Percentiles rank a stretch among this genome's conserved stretches.
These are phyloP conservation scores for Octomys mimax DNA, from an alignment of 2,797 vertebrate species.

Conservation along the genomic window DNA sequence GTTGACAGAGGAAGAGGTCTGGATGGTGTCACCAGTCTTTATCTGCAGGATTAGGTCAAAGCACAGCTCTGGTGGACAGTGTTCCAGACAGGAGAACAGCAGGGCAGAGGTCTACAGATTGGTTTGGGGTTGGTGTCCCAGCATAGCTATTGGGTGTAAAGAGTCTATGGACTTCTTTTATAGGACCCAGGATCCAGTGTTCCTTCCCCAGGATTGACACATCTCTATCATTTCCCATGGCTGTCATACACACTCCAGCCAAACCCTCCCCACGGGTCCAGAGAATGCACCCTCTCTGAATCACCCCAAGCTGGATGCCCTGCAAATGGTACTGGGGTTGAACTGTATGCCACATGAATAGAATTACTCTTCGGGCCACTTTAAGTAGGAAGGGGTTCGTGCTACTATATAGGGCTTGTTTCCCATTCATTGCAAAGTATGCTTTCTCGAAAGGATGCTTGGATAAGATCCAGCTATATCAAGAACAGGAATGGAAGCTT, in stretches of 20 bases:
- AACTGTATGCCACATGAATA: fast-evolving
- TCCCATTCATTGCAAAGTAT: not conserved
- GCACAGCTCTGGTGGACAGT: not conserved
- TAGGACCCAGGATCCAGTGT: not conserved
- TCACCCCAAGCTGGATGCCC: not conserved
- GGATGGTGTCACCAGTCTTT: not conserved
- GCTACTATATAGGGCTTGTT: not conserved
- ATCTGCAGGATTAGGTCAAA: not conserved
- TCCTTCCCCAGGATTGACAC: not conserved
- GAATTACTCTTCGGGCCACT: not conserved
- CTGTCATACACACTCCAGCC: not conserved
- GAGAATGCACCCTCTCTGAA: not conserved
- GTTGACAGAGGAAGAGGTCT: not conserved
- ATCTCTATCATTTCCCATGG: not conserved
- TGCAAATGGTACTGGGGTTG: not conserved
- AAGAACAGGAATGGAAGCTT: not conserved
- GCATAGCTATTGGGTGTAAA: not conserved
- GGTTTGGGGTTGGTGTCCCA: not conserved
- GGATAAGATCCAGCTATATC: conserved; percentile 42
- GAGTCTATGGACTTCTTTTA: not conserved
- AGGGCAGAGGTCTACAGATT: not conserved
- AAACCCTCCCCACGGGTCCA: fast-evolving
- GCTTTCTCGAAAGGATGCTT: conserved; percentile 63
- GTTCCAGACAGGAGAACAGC: not conserved
- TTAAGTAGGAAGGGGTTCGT: not conserved